A percentile compares a stretch with the other conserved stretches of the same genome.
Evolutionary conservation across 2,113 vertebrate species (phyloP).

Genomic region (Scytalopus superciliaris): DNA sequence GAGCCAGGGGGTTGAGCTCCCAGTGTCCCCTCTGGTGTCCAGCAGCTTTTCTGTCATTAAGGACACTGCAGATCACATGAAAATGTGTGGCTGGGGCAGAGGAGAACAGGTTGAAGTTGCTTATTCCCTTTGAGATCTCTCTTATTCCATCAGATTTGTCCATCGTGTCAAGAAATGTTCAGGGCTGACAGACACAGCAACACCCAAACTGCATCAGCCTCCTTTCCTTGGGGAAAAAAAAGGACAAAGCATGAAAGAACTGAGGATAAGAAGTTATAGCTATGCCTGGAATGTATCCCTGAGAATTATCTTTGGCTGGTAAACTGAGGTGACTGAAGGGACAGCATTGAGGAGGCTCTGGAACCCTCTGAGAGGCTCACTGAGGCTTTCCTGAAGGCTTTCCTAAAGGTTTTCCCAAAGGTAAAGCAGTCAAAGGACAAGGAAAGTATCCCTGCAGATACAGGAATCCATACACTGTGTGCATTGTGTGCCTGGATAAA

Average conservation of each 20-base stretch:
- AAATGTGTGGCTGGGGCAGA: background rate
- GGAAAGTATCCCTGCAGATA: background rate
- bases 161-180: background rate
- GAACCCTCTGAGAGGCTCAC: background rate
- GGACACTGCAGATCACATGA: background rate
- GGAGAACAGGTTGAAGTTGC: background rate
- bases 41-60: background rate
- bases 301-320: background rate
- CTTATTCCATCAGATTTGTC: background rate
- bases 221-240: background rate
- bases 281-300: background rate
- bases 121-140: background rate
- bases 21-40: background rate
- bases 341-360: background rate
- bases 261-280: background rate
- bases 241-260: background rate
- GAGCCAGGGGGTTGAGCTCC: accelerated
- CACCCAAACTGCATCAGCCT: background rate
- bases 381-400: background rate
- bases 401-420: background rate
- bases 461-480: background rate
- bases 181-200: background rate
- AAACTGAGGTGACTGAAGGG: background rate
- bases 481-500: background rate
- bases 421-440: background rate